Base-by-base conservation (phyloP, 2,113 vertebrate species). In the Perccottus glenii region DNA sequence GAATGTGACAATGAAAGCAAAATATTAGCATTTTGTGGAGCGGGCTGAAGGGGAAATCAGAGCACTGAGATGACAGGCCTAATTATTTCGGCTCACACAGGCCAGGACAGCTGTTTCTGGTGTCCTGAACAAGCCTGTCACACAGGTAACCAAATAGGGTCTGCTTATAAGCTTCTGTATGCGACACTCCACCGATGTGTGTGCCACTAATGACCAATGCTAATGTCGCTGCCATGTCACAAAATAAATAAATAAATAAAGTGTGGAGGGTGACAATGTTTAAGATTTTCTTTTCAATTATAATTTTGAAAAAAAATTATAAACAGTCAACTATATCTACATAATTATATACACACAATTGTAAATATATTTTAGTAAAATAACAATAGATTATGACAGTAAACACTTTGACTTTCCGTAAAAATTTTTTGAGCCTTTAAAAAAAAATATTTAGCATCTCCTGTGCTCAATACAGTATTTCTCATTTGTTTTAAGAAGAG, bases 1-100 rank as follows among this genome's bases (percentile, higher is more conserved):
- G 96, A 98, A 95, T 96, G 95, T 98, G 96, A 98, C 97, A 98
- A 98, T 97, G 96, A 98, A 98, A 98, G 96, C 95, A 95, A 98
- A 97, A 96, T 96, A 98, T 99, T 99, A 98, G 98, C 98, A 98
- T 99, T 98, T 98, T 94, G 95, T 95, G 94, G 94, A 96, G 95
- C 94, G 92, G 94, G 95, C 94, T 96, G 96, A 95, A 94, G 95
- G 95, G 95, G 94, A 94, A 96, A 98, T 97, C 96, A 97, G 96
- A 97, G 97, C 91, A 36, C 84, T 90, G 92, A 94, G 95, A 97
- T 98, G 98, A 99, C 98, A 98, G 97, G 94, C 96, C 97, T 99
- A 99, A 99, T 99, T 98, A 99, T 97, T 99, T 96, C 94, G 94
- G 96, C 97, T 98, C 96, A 96, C 95, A 98, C 96, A 96, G 98